Conservation (phyloP, 2,113 vertebrate genomes). For the Zosterops lateralis region DNA sequence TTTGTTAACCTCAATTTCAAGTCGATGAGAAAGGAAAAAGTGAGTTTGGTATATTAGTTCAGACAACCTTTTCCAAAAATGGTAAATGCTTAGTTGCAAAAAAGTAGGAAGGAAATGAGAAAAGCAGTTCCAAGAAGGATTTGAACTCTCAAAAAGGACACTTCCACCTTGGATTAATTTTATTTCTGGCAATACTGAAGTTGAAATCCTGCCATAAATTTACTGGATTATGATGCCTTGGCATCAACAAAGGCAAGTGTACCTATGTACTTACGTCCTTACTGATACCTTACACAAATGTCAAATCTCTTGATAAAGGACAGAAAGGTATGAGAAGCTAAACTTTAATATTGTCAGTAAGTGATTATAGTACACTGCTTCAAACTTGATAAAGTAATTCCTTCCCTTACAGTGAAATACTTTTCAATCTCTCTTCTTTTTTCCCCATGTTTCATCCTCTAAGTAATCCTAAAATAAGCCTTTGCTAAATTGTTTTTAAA, state of each 20-base stretch:
- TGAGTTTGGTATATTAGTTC: slow-evolving; percentile 27
- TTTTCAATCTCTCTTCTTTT: not conserved
- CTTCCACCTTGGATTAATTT: slow-evolving; percentile 72
- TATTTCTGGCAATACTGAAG: slow-evolving; percentile 67
- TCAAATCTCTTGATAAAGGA: slow-evolving; percentile 46
- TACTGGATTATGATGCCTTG: slow-evolving; percentile 68
- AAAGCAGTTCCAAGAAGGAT: slow-evolving; percentile 62
- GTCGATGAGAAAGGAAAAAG: slow-evolving; percentile 60
- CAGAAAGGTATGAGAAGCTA: not conserved
- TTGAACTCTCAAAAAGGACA: slow-evolving; percentile 65
- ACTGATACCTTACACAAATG: slow-evolving; percentile 61
- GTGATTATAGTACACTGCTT: slow-evolving; percentile 26
- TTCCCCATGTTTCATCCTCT: not conserved
- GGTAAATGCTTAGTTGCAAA: slow-evolving; percentile 65
- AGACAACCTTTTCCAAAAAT: slow-evolving; percentile 33
- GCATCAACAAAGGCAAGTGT: slow-evolving; percentile 52
- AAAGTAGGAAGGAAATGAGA: slow-evolving; percentile 50
- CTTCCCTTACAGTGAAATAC: slow-evolving; percentile 1
- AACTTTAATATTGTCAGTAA: slow-evolving; percentile 23
- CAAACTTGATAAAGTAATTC: slow-evolving; percentile 10
- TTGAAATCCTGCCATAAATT: slow-evolving; percentile 71
- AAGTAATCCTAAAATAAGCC: not conserved
- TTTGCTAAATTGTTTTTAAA: not conserved
- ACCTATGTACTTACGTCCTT: slow-evolving; percentile 51
- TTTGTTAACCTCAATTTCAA: slow-evolving; percentile 72